phyloP scores from a whole-genome alignment of 2,113 vertebrate genomes.

The Tachycineta bicolor region DNA sequence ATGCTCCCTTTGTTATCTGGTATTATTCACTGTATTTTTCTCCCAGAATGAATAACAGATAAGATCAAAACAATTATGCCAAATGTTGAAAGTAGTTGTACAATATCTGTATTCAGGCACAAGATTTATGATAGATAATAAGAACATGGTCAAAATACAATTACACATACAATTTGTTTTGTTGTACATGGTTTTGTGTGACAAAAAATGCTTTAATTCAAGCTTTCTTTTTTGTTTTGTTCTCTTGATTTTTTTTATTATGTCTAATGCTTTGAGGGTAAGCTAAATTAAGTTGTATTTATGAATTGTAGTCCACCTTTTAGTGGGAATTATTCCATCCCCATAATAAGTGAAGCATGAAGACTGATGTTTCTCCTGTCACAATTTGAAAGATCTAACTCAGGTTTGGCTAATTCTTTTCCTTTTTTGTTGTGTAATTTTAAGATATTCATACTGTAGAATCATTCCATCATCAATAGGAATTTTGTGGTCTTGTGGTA shows the following conservation, averaged over 20 bases:
- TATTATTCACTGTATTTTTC: conserved; percentile 7
- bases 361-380: neutral
- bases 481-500: neutral
- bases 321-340: neutral
- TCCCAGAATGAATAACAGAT: conserved; percentile 1
- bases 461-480: neutral
- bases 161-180: conserved; percentile 10
- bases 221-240: neutral
- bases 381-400: neutral
- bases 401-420: neutral
- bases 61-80: conserved; percentile 34
- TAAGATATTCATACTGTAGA: neutral
- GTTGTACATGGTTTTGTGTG: neutral
- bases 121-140: conserved; percentile 17
- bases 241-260: neutral
- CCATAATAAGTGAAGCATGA: neutral
- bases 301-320: neutral
- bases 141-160: conserved; percentile 3
- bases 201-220: neutral
- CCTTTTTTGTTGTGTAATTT: neutral
- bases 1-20: neutral
- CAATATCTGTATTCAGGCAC: neutral
- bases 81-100: conserved; percentile 15
- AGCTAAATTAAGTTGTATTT: neutral
- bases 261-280: neutral